Evolutionary conservation across 2,797 vertebrate species (phyloP).

Genomic region (Lates japonicus): DNA sequence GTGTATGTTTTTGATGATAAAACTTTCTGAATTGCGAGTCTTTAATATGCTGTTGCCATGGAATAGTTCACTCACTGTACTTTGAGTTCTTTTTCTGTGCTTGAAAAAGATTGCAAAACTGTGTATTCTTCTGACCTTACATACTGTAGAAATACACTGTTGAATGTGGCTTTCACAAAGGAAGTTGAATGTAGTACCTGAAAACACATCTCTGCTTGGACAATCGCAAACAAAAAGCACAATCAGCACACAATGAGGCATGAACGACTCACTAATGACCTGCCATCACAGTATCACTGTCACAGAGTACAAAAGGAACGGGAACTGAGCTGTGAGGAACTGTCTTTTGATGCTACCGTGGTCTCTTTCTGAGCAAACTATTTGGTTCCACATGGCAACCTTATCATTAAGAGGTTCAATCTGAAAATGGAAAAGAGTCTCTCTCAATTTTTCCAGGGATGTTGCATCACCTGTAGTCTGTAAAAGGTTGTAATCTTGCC

Average conservation of each 20-base stretch:
- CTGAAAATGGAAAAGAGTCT: conserved; percentile 22
- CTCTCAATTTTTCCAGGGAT: conserved; percentile 19
- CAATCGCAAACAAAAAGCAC: conserved; percentile 48
- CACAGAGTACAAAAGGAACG: conserved; percentile 27
- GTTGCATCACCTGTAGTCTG: conserved; percentile 33
- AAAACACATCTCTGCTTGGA: conserved; percentile 43
- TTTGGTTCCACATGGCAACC: conserved; percentile 15
- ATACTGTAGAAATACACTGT: neutral
- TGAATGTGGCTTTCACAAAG: conserved; percentile 28
- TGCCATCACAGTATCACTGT: conserved; percentile 43
- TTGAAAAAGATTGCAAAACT: neutral
- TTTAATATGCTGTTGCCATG: neutral
- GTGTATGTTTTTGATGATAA: conserved; percentile 11
- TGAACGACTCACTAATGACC: conserved; percentile 56
- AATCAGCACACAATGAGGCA: conserved; percentile 41
- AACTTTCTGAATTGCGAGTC: neutral
- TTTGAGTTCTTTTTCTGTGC: neutral
- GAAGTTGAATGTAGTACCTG: conserved; percentile 11
- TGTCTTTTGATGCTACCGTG: conserved; percentile 24
- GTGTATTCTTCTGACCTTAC: neutral
- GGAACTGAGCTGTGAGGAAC: conserved; percentile 26
- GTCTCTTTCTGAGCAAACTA: conserved; percentile 11
- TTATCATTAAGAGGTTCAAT: conserved; percentile 40
- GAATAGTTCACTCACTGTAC: neutral
- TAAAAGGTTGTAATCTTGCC: conserved; percentile 19